These are phyloP conservation scores for Trichacis sp. DNA, from an alignment of 2,888 invertebrate genomes.

Conservation along the genomic window DNA sequence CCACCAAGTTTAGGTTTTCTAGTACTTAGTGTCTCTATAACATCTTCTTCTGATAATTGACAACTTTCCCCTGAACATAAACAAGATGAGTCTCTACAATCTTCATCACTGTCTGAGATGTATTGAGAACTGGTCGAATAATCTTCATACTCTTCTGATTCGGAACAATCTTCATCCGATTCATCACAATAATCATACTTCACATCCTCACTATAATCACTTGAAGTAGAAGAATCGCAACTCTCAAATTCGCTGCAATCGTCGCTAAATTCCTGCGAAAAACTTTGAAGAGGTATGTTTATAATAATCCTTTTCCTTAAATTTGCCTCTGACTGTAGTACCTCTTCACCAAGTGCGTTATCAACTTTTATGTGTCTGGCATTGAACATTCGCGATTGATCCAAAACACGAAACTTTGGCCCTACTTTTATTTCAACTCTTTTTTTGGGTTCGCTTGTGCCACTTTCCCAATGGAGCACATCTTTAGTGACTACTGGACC, in stretches of 20 bases:
- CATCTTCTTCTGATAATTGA: too few species aligned
- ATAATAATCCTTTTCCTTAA: background rate
- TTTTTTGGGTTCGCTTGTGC: constrained; percentile 34
- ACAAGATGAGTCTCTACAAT: background rate
- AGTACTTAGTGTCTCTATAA: too few species aligned
- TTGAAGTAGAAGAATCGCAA: constrained; percentile 1
- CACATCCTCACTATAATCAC: background rate
- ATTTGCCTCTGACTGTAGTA: background rate
- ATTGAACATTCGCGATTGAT: background rate
- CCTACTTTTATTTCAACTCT: constrained; percentile 51
- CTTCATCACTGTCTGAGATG: too few species aligned
- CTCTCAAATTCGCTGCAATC: constrained; percentile 3
- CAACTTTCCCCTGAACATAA: too few species aligned
- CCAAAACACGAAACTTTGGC: constrained; percentile 25
- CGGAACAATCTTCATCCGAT: background rate
- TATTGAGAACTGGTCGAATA: too few species aligned
- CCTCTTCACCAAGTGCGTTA: background rate
- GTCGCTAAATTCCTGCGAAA: background rate
- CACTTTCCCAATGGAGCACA: constrained; percentile 39
- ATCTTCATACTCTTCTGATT: background rate
- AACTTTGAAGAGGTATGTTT: too few species aligned
- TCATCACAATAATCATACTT: background rate
- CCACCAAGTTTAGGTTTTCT: too few species aligned
- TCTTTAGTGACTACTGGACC: constrained; percentile 47
- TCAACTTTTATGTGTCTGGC: background rate